phyloP scores from a whole-genome alignment of 2,113 vertebrate species.

The Callopanchax toddi region DNA sequence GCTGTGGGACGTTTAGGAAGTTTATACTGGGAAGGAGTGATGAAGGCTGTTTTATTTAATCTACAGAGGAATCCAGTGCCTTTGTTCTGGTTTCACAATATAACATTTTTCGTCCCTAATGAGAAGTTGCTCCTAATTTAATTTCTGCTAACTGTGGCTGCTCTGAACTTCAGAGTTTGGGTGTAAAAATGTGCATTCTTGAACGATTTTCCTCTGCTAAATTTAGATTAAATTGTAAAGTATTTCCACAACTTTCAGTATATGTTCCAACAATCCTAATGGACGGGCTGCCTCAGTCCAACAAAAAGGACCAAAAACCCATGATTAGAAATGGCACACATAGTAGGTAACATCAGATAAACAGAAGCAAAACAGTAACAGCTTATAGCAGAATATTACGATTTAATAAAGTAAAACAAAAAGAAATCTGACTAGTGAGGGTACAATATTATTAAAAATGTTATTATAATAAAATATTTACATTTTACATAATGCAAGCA shows the following conservation, averaged over 20 bases:
- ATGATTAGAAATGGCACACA: too few relatives aligned
- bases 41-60: background rate
- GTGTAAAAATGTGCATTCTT: slow-evolving; percentile 19
- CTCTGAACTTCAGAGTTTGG: background rate
- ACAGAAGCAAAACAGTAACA: too few relatives aligned
- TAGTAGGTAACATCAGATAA: too few relatives aligned
- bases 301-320: background rate
- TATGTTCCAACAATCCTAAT: background rate
- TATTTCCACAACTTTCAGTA: slow-evolving; percentile 8
- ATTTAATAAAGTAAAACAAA: too few relatives aligned
- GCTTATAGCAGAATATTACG: too few relatives aligned
- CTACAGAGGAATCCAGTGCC: background rate
- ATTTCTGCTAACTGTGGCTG: slow-evolving; percentile 7
- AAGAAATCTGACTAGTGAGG: too few relatives aligned
- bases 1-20: slow-evolving; percentile 14
- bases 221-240: background rate
- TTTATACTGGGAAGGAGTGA: slow-evolving; percentile 14
- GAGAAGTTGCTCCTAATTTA: slow-evolving; percentile 20
- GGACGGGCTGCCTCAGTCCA: background rate
- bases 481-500: too few relatives aligned
- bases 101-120: slow-evolving; percentile 1
- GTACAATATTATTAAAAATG: too few relatives aligned
- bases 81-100: slow-evolving; percentile 3
- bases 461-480: too few relatives aligned
- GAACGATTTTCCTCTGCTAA: background rate